Base-by-base conservation (phyloP, 2,888 invertebrate genomes). In the Lordiphosa fenestrarum region DNA sequence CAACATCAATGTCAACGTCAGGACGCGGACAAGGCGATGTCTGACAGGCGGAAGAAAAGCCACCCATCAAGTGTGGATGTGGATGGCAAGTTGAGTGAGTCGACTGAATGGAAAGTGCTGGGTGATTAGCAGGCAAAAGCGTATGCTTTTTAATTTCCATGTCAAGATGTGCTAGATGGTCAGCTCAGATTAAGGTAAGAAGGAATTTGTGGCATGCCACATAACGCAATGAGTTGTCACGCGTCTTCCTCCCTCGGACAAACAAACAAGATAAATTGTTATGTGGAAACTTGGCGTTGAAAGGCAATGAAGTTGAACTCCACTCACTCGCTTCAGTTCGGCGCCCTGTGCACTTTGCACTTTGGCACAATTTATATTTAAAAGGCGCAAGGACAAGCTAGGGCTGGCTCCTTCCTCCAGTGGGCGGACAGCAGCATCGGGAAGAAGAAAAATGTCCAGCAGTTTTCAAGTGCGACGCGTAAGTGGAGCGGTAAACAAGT, bases 401-500 rank as follows among this genome's bases (percentile, higher is more conserved):
- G 23, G 44, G 33, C 23, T 13, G 42, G 23, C 38, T 47, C 38
- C n/a, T 41, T 30, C 25, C 48, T 2, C 42, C 25, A 49, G 13
- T 15, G 36, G 40, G 41, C 19, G 35, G 48, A 30, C 35, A 23
- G 23, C 35, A 36, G 23, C 35, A 36, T 37, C 12, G 47, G 41
- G 40, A 36, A 47, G 46, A 37, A 65, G 63, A 55, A 59, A 69
- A 56, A 57, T 65, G 67, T 77, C 73, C 58, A 55, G 48, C 66
- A 63, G 64, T 55, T 69, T 57, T 75, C 59, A 56, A 70, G 81
- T 64, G 66, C 66, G 60, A 73, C 64, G 71, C 71, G 64, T 83
- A 73, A 78, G 77, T 78, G 82, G 64, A 69, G 82, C 77, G 77
- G 84, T 77, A 84, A 81, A 84, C 84, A 84, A 73, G 73, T 64